These are phyloP conservation scores for Fratercula arctica DNA, from an alignment of 2,797 vertebrate species.

Conservation along the genomic window DNA sequence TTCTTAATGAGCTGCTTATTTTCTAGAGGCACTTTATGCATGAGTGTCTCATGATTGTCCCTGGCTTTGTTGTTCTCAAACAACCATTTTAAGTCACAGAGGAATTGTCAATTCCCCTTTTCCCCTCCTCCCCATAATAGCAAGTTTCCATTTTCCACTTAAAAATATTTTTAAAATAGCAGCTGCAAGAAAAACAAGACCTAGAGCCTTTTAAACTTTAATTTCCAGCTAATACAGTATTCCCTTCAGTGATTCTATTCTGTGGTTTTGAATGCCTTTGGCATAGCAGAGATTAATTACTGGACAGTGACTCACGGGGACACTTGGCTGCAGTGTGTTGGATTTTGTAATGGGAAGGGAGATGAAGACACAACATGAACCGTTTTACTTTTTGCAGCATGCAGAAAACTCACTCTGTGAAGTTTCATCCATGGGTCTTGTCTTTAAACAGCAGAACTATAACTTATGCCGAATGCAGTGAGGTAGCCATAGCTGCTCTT, in stretches of 20 bases:
- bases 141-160: background rate
- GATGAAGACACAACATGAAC: background rate
- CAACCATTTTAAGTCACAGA: background rate
- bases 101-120: background rate
- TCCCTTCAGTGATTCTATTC: background rate
- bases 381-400: background rate
- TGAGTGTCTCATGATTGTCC: background rate
- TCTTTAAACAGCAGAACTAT: background rate
- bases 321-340: background rate
- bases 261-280: background rate
- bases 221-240: slow-evolving; percentile 8
- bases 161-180: background rate
- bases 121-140: background rate
- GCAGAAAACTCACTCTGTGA: background rate
- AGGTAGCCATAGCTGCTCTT: background rate
- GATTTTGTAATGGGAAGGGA: background rate
- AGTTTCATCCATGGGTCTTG: background rate
- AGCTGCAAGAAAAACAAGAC: background rate
- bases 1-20: background rate
- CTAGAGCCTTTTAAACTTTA: background rate
- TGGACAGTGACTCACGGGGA: background rate
- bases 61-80: background rate
- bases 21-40: background rate
- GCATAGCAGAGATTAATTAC: slow-evolving; percentile 2
- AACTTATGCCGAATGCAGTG: background rate